Conservation (phyloP, 1,140 invertebrate species). For the Archegozetes longisetosus region DNA sequence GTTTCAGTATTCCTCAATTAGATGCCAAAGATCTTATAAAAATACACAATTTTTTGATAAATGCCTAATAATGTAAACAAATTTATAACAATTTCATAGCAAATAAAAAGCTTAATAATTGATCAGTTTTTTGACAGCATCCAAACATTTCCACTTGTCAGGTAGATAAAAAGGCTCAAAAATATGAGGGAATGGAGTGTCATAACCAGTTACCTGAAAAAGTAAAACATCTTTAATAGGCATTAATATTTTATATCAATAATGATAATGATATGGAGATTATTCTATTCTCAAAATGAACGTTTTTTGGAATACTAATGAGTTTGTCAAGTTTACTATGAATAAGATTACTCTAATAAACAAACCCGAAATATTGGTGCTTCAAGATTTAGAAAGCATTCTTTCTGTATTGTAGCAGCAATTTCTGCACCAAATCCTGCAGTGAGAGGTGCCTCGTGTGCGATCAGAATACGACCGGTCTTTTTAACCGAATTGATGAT, state of each 20-base stretch:
- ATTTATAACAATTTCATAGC: background rate
- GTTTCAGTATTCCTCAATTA: constrained; percentile 6
- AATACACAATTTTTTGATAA: background rate
- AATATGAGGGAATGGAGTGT: constrained; percentile 91
- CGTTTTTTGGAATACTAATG: too few relatives aligned
- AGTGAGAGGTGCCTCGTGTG: constrained; percentile 92
- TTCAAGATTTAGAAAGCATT: constrained; percentile 88
- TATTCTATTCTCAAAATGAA: too few relatives aligned
- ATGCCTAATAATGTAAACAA: background rate
- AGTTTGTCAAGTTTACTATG: too few relatives aligned
- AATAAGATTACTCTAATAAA: too few relatives aligned
- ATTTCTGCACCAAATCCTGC: constrained; percentile 93
- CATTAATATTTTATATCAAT: too few relatives aligned
- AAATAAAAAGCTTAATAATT: constrained; percentile 42
- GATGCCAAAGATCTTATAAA: background rate
- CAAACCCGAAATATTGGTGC: constrained; percentile 68
- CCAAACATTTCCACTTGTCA: constrained; percentile 76
- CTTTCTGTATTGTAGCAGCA: constrained; percentile 73
- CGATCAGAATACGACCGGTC: constrained; percentile 73
- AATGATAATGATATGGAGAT: too few relatives aligned
- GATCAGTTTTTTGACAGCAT: constrained; percentile 56
- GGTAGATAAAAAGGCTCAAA: constrained; percentile 93
- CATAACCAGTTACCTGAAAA: constrained; percentile 56
- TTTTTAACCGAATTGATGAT: constrained; percentile 85
- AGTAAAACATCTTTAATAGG: background rate